Evolutionary conservation across 1,140 invertebrate species (phyloP).

Genomic region (Leptonema lineaticorne): DNA sequence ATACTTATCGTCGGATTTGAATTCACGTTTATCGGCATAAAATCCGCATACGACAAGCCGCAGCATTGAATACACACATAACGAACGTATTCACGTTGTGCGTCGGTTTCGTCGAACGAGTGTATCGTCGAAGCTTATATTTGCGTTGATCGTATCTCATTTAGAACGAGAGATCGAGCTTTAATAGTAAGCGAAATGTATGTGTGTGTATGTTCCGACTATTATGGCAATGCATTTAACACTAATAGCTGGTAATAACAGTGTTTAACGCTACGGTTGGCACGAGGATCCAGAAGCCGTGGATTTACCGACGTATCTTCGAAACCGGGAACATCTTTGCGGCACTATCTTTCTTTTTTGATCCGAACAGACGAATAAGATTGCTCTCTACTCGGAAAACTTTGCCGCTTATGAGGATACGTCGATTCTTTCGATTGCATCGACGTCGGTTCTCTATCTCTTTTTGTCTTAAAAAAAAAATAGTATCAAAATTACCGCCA

Average conservation of each 20-base stretch:
- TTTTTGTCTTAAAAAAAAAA: too few species aligned
- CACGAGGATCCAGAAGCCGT: neutral
- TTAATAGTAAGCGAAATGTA: neutral
- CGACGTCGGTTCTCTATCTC: too few species aligned
- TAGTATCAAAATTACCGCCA: too few species aligned
- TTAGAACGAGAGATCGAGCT: neutral
- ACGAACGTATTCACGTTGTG: too few species aligned
- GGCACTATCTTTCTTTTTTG: too few species aligned
- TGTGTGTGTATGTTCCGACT: neutral
- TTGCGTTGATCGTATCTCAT: neutral
- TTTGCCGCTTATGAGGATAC: too few species aligned
- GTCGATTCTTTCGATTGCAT: too few species aligned
- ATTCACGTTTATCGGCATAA: neutral
- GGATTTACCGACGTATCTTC: neutral
- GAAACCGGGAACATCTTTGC: neutral
- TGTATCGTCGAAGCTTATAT: neutral
- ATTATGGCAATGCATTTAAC: slow-evolving; percentile 2
- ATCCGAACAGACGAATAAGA: too few species aligned
- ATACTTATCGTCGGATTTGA: neutral
- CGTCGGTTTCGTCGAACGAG: too few species aligned
- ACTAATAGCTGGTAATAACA: slow-evolving; percentile 2
- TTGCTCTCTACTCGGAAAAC: too few species aligned
- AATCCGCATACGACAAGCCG: too few species aligned
- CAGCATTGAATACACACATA: neutral
- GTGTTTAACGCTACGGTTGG: neutral